Conservation (phyloP, 1,140 invertebrate species). For the Cotesia typhae region DNA sequence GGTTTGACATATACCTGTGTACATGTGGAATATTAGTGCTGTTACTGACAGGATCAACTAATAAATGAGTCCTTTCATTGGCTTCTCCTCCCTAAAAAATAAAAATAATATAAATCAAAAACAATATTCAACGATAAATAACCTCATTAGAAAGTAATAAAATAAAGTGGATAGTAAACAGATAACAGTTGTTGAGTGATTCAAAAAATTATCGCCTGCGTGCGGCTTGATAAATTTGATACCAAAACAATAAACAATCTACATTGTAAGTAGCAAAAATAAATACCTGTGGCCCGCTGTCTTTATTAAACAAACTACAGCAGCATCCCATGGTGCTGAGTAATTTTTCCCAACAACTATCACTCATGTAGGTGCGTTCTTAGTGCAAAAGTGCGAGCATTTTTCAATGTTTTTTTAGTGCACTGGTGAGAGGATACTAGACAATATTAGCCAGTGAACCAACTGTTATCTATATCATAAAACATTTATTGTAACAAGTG, state of each 20-base stretch:
- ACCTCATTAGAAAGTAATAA: neutral
- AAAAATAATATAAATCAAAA: conserved; percentile 32
- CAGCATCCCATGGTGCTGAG: conserved; percentile 59
- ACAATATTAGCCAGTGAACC: conserved; percentile 8
- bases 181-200: too few species aligned
- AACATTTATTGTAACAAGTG: too few species aligned
- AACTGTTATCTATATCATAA: conserved; percentile 2
- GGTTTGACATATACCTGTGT: conserved; percentile 61
- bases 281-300: conserved; percentile 68
- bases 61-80: conserved; percentile 74
- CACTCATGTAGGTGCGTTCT: neutral
- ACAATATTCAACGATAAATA: conserved; percentile 23
- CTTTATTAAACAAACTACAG: conserved; percentile 71
- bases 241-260: conserved; percentile 3
- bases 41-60: conserved; percentile 75
- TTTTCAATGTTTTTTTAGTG: conserved; percentile 18
- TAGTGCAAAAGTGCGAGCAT: neutral
- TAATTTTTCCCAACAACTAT: neutral
- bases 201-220: too few species aligned
- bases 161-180: neutral
- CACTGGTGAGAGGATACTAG: neutral
- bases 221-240: neutral
- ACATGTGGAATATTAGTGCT: conserved; percentile 70
- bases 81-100: conserved; percentile 68
- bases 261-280: conserved; percentile 17